phyloP scores from a whole-genome alignment of 2,888 invertebrate species.

The Zelleria hepariella region DNA sequence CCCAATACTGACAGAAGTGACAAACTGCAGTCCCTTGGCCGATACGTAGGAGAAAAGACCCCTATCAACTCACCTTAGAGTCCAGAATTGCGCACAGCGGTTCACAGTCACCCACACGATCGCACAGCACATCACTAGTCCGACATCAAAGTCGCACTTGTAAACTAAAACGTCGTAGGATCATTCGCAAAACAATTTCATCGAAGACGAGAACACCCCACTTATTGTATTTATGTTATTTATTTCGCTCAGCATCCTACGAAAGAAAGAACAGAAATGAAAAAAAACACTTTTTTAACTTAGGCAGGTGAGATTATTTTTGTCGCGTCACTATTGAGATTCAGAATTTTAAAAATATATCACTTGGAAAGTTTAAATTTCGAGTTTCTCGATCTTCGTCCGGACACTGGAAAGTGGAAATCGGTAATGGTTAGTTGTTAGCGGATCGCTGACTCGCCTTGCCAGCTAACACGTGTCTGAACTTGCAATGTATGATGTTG shows the following conservation, averaged over 20 bases:
- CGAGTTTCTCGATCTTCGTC: constrained; percentile 65
- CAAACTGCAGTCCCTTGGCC: not conserved
- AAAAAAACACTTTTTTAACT: constrained; percentile 44
- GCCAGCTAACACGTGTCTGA: constrained; percentile 1
- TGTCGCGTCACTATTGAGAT: constrained; percentile 50
- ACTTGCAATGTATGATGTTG: not conserved
- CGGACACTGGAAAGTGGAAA: constrained; percentile 70
- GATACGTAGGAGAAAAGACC: not conserved
- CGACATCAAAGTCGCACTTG: constrained; percentile 63
- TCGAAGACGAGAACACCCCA: constrained; percentile 67
- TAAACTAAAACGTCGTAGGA: constrained; percentile 58
- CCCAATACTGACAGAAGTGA: not conserved
- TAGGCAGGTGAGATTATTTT: constrained; percentile 33
- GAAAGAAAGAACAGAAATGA: constrained; percentile 61
- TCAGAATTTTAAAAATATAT: constrained; percentile 20
- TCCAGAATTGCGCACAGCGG: constrained; percentile 3
- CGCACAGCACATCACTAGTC: constrained; percentile 48
- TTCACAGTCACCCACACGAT: constrained; percentile 1
- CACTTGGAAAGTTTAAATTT: constrained; percentile 45
- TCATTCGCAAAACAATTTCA: constrained; percentile 71
- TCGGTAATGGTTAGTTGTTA: constrained; percentile 61
- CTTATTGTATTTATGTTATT: constrained; percentile 70
- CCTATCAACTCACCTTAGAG: constrained; percentile 1
- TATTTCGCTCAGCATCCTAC: constrained; percentile 70
- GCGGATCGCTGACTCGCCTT: constrained; percentile 6